A percentile compares a stretch with the other conserved stretches of the same genome.
These are phyloP conservation scores for Crepidodera aurea DNA, from an alignment of 2,888 invertebrate genomes.

Conservation along the genomic window DNA sequence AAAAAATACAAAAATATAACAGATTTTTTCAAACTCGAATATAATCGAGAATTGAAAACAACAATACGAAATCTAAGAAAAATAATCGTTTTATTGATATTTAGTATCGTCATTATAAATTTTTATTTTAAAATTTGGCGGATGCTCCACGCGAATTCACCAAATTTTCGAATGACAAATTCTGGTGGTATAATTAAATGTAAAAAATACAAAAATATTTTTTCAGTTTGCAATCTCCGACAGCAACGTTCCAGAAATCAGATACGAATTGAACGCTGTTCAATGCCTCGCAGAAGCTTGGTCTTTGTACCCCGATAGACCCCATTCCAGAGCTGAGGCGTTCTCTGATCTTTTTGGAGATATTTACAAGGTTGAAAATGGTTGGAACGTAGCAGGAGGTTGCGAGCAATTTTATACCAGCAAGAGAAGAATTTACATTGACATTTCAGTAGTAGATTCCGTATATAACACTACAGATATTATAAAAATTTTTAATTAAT, in stretches of 20 bases:
- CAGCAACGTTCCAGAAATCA: constrained; percentile 7
- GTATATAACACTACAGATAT: not conserved
- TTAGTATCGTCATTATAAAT: too few species aligned
- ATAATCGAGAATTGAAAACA: too few species aligned
- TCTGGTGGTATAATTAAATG: too few species aligned
- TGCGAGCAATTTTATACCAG: constrained; percentile 3
- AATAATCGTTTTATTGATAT: too few species aligned
- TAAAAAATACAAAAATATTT: too few species aligned
- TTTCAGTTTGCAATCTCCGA: constrained; percentile 11
- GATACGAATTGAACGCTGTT: constrained; percentile 9
- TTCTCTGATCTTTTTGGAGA: constrained; percentile 1
- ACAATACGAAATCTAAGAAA: too few species aligned
- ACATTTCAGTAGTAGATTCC: not conserved
- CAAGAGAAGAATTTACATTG: not conserved
- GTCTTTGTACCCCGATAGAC: not conserved
- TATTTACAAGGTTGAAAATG: not conserved
- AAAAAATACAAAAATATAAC: too few species aligned
- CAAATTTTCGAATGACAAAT: too few species aligned
- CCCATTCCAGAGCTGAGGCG: not conserved
- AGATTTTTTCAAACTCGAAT: too few species aligned
- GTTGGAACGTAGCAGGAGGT: constrained; percentile 20
- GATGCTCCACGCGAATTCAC: too few species aligned
- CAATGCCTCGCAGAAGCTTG: constrained; percentile 9
- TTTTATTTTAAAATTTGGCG: too few species aligned
- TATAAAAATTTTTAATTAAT: constrained; percentile 1